phyloP scores from a whole-genome alignment of 2,888 invertebrate genomes.

The Clanis bilineata region DNA sequence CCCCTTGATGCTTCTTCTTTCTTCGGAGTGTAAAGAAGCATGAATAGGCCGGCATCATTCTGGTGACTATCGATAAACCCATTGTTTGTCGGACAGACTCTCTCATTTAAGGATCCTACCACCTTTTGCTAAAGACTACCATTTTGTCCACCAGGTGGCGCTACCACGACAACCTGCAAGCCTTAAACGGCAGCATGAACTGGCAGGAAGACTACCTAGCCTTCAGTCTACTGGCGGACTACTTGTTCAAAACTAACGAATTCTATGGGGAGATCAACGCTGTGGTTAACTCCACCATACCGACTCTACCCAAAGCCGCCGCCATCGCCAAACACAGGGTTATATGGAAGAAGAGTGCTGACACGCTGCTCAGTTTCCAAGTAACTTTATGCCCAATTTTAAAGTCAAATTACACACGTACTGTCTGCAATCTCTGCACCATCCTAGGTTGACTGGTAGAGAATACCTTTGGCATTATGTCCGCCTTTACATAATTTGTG shows the following conservation, averaged over 20 bases:
- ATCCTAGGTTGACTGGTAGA: no score
- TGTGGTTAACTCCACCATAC: slow-evolving; percentile 71
- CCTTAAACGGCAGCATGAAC: slow-evolving; percentile 77
- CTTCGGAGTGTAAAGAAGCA: no score
- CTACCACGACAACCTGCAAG: slow-evolving; percentile 76
- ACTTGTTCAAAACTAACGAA: slow-evolving; percentile 71
- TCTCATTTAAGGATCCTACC: no score
- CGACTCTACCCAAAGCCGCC: slow-evolving; percentile 65
- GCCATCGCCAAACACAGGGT: slow-evolving; percentile 72
- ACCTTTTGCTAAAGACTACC: no score
- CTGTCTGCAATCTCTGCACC: no score
- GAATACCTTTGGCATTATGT: no score
- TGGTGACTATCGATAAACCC: no score
- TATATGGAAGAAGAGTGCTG: slow-evolving; percentile 74
- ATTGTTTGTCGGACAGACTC: no score
- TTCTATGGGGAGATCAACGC: slow-evolving; percentile 74
- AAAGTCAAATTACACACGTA: no score
- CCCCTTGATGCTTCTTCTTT: no score
- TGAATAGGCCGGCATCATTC: no score
- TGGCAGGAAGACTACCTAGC: slow-evolving; percentile 76
- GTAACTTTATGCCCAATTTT: slow-evolving; percentile 35
- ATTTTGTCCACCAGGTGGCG: slow-evolving; percentile 62
- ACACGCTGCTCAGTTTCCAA: slow-evolving; percentile 74
- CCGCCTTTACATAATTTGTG: no score
- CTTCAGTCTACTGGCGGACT: slow-evolving; percentile 71